phyloP scores from a whole-genome alignment of 2,888 invertebrate species.

The Phaedon cochleariae region DNA sequence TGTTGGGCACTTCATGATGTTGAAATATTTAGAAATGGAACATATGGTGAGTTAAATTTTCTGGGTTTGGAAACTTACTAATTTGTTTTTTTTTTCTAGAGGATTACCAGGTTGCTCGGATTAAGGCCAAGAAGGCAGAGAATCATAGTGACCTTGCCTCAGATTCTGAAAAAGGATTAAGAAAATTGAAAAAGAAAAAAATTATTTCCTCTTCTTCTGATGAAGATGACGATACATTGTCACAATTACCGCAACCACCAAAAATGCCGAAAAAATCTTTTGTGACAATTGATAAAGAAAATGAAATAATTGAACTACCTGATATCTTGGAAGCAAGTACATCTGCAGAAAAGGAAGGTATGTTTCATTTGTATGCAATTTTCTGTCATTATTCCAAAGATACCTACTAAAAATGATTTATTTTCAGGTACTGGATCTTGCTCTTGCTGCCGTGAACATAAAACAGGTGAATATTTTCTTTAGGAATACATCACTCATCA shows the following conservation, averaged over 20 bases:
- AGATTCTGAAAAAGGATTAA: background rate
- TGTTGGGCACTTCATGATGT: slow-evolving; percentile 6
- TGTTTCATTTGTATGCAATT: too few relatives aligned
- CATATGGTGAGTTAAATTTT: background rate
- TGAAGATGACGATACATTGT: background rate
- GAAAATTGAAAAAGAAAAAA: slow-evolving; percentile 11
- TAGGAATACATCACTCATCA: background rate
- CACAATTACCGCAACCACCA: slow-evolving; percentile 6
- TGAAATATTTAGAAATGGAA: background rate
- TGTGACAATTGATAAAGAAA: background rate
- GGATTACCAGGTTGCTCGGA: background rate
- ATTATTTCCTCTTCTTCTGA: background rate
- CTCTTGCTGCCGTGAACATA: slow-evolving; percentile 8
- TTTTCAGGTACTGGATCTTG: slow-evolving; percentile 2
- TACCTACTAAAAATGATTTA: background rate
- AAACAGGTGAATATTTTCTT: background rate
- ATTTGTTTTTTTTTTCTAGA: background rate
- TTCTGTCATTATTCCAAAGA: background rate
- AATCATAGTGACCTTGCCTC: background rate
- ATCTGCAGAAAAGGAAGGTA: background rate
- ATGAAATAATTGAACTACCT: background rate
- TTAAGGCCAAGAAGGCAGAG: background rate
- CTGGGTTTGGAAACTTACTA: background rate
- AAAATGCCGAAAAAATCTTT: background rate
- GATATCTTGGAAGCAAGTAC: background rate